Evolutionary conservation across 2,888 invertebrate genomes (phyloP).

Genomic region (Yponomeuta sedellus): DNA sequence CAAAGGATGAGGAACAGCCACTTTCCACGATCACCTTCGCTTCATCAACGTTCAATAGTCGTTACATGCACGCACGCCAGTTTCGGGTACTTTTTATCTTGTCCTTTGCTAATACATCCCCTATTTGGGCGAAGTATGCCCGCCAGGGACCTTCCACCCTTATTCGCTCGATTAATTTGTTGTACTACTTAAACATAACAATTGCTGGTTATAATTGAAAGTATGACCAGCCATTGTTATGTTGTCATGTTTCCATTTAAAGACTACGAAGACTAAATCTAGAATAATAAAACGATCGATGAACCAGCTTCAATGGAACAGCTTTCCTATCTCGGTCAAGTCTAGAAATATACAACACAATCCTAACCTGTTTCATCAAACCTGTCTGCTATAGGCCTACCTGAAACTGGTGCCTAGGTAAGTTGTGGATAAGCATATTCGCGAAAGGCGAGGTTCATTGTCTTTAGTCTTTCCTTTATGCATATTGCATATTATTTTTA

Average conservation of each 20-base stretch:
- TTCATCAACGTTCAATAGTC: too few species aligned
- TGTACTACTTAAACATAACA: too few species aligned
- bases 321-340: neutral
- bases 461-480: slow-evolving; percentile 8
- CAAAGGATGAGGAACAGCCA: too few species aligned
- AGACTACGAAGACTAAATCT: too few species aligned
- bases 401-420: neutral
- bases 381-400: neutral
- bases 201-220: too few species aligned
- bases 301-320: neutral
- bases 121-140: too few species aligned
- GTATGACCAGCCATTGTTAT: neutral
- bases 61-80: too few species aligned
- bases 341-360: neutral
- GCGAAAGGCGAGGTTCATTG: neutral
- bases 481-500: slow-evolving; percentile 28
- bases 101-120: too few species aligned
- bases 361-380: neutral
- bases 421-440: neutral
- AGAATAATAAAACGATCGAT: neutral
- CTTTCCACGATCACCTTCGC: too few species aligned
- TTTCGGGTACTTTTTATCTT: too few species aligned
- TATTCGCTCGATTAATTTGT: too few species aligned
- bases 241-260: neutral
- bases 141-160: too few species aligned